Evolutionary conservation across 2,888 invertebrate species (phyloP), one percentile per base, ranked within the genome.

Genomic region (Metopia argyrocephala): DNA sequence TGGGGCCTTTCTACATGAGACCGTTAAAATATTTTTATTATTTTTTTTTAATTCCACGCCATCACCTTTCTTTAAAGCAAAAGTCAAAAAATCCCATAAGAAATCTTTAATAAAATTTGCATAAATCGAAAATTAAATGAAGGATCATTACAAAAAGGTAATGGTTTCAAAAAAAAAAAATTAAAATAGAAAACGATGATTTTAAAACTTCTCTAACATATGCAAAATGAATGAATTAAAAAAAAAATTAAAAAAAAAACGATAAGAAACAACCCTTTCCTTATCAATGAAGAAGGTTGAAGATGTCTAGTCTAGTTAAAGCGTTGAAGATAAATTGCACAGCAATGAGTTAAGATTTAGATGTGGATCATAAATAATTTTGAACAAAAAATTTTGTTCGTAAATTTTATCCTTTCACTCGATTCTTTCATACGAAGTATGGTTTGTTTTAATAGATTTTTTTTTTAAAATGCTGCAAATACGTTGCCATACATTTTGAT

Each of bases 301-400:
- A 75, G 78, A 78, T 50, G 74, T 70, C 66, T 70, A 62, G 81
- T 78, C 70, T 70, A 81, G 81, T 81, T 81, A 81, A 80, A 65
- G 46, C 74, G 74, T 65, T 78, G 56, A 68, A 78, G 78, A 78
- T 73, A 73, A 46, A 78, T 78, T 66, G 78, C 57, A 45, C 23
- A 73, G 61, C 50, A 57, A 76, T 66, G 66, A 59, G 71, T 64
- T 64, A 66, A 66, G 65, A 38, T 78, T 59, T 78, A 45, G 61
- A 46, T 81, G 50, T 66, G 57, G 56, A 75, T 81, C 81, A 74
- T 81, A 81, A 81, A 81, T 78, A 78, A 78, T 75, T 70, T 70
- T 50, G 23, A 79, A 52, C n/a, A 54, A 64, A 54, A 66, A 59
- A n/a, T n/a, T n/a, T n/a, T n/a, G n/a, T n/a, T n/a, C n/a, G n/a